Evolutionary conservation across 2,888 invertebrate genomes (phyloP).

Genomic region (Barypeithes pellucidus): DNA sequence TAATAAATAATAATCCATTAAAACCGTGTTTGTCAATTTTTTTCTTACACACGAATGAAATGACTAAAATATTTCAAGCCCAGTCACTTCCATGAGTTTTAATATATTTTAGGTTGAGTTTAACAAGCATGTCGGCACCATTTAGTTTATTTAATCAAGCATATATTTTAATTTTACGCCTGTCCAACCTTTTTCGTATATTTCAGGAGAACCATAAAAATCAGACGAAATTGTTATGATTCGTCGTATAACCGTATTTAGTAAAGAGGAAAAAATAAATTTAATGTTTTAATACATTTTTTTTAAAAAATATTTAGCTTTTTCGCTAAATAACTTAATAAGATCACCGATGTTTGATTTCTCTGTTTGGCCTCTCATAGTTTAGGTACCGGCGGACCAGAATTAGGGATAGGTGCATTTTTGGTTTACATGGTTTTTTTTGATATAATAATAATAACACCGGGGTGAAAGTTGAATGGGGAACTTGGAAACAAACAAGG

Average conservation of each 20-base stretch:
- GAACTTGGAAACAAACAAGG: no score
- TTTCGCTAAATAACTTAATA: no score
- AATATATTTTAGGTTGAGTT: constrained; percentile 3
- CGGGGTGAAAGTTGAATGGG: no score
- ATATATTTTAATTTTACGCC: constrained; percentile 17
- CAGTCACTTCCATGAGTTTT: background rate
- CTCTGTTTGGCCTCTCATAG: no score
- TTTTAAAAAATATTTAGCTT: no score
- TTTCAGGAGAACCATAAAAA: background rate
- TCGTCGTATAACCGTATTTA: background rate
- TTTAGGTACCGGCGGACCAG: no score
- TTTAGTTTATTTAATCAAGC: constrained; percentile 11
- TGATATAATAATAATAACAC: no score
- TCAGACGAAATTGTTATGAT: background rate
- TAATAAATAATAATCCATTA: background rate
- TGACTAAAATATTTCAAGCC: background rate
- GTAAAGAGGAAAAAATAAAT: no score
- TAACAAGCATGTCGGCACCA: background rate
- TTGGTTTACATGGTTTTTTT: no score
- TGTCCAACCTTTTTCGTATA: constrained; percentile 7
- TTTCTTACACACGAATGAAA: background rate
- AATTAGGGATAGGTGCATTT: no score
- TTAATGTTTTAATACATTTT: no score
- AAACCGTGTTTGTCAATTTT: background rate
- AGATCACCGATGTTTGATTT: no score